Base-by-base conservation (phyloP, 1,140 invertebrate species). In the Coptotermes formosanus region DNA sequence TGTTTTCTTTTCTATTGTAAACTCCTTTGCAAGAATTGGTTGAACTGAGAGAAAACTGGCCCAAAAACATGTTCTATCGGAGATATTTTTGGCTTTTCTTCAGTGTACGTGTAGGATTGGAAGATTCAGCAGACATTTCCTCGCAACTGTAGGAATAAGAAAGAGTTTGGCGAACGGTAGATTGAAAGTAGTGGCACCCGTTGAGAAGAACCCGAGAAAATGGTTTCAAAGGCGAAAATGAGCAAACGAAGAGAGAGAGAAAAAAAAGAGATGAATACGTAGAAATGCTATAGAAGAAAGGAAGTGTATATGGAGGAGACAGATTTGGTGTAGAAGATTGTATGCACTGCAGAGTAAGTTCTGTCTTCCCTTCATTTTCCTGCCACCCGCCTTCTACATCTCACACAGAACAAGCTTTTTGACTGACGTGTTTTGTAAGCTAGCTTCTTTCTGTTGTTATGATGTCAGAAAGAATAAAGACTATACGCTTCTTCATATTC, bases 391-490 rank as follows among this genome's bases (percentile, higher is more conserved):
- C 14, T 75, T 75, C 25, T 30, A 75, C 25, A 1, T 75, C 52
- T 55, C 52, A 9, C 52, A 55, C 52, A 55, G 11, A 55, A 12
- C 14, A 55, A n/a, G 64, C n/a, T 75, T 64, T 64, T 75, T 75
- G n/a, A 75, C 64, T 75, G 64, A 30, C 64, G 25, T 75, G 64
- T 75, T 75, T 75, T 75, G n/a, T 75, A 75, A 75, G 64, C 64
- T n/a, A 75, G n/a, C 64, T 75, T 75, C n/a, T 75, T 75, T 75
- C 14, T 55, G 52, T 55, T 55, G 52, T 55, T 55, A 55, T 75
- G 64, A 75, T 75, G 64, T 30, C 64, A 75, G n/a, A 75, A 30
- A 75, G 64, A 75, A 75, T 75, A 30, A 75, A 75, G 64, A 75
- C 64, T 75, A 21, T 55, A 55, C 52, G 30, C 64, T 75, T 30